A percentile compares a stretch with the other conserved stretches of the same genome.
Conservation (phyloP, 2,113 vertebrate genomes). For the Odontophorus gujanensis region DNA sequence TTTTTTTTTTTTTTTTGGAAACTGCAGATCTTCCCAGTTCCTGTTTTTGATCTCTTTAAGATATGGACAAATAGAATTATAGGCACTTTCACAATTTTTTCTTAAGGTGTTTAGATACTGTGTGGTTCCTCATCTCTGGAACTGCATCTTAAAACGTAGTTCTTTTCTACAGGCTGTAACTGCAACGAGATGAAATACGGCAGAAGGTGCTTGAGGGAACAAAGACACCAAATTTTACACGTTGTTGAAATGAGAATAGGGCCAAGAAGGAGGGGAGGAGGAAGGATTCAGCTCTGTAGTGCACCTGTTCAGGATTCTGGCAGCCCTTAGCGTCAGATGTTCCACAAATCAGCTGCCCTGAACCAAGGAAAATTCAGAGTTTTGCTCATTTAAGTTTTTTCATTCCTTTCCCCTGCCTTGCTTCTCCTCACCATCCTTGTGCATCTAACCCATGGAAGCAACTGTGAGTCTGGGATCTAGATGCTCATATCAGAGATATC, state of each 20-base stretch:
- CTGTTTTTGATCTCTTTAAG: neutral
- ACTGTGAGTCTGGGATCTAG: fast-evolving
- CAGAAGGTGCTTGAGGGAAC: neutral
- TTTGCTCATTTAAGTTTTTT: neutral
- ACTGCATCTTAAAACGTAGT: neutral
- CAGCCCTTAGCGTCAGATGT: neutral
- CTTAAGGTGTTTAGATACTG: neutral
- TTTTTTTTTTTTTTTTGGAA: neutral
- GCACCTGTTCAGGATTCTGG: neutral
- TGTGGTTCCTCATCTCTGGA: neutral
- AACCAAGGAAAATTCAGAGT: neutral
- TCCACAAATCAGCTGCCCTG: neutral
- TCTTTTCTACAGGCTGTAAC: neutral
- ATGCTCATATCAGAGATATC: neutral
- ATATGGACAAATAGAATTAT: neutral
- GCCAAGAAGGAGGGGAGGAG: neutral
- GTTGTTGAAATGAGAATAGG: neutral
- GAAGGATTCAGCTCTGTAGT: neutral
- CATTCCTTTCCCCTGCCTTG: fast-evolving
- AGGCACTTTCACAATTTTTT: neutral
- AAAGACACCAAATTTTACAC: neutral
- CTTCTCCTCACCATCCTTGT: neutral
- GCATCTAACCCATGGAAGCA: fast-evolving
- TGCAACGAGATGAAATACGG: neutral
- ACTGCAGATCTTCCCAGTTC: neutral